Evolutionary conservation across 2,888 invertebrate species (phyloP), one percentile per base, ranked within the genome.

Genomic region (Clitarchus hookeri): DNA sequence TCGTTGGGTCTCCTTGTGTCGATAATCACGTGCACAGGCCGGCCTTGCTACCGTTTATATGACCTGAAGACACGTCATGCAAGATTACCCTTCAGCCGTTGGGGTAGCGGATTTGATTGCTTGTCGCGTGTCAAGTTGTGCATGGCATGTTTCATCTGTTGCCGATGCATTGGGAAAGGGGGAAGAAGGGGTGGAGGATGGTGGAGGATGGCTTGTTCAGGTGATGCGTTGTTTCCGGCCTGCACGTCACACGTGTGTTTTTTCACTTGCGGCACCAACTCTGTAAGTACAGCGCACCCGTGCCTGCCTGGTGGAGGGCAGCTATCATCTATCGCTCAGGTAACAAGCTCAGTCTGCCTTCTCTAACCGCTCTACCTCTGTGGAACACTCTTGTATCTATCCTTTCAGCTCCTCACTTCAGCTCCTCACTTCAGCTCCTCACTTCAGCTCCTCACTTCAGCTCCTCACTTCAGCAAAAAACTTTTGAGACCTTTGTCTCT

Each of bases 281-380:
- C 65, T 65, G 65, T 65, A n/a, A 65, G 65, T 65, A 65, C n/a
- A 65, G 65, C 65, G 23, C 65, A 65, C 65, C 65, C 65, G 65
- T 65, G 65, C 65, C 65, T 65, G 65, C 65, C 65, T 65, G 65
- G 65, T 65, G 65, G 65, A 65, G 65, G 65, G 65, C 65, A n/a
- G 65, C 19, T n/a, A 8, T n/a, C 19, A 9, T n/a, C n/a, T 65
- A 9, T n/a, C 65, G n/a, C 65, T 65, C 65, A 65, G 65, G 65
- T 65, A 65, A 65, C 65, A 65, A 65, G 23, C 65, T 65, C 65
- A 11, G n/a, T 65, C 65, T 65, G 65, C 16, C 23, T 19, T 65
- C n/a, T 65, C 65, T 65, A 65, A 65, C 65, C 1, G 65, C 65
- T 65, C 23, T 65, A n/a, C 65, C 65, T 65, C n/a, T 65, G 4